Base-by-base conservation (phyloP, 2,113 vertebrate genomes). In the Nothobranchius kuhntae region DNA sequence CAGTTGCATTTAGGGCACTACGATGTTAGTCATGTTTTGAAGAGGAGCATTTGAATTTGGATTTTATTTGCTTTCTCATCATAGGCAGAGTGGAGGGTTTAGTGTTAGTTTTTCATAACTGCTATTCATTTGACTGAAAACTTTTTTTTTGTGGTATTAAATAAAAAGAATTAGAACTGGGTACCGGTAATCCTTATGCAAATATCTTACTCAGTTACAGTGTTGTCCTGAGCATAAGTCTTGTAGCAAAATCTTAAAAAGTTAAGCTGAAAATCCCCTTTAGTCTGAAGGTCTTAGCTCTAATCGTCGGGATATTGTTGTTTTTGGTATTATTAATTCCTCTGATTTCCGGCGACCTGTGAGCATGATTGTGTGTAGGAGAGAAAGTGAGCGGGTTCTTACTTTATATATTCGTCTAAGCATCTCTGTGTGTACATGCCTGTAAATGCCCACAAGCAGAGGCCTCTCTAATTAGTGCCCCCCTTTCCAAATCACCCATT, bases 211-310 rank as follows among this genome's bases (percentile, higher is more conserved):
- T 94, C 91, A 91, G 89, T 93, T 93, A 93, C 77, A 86, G 78
- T 84, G 82, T 85, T 83, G 87, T 90, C 89, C 85, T 87, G 77
- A 91, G 82, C 87, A 89, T 85, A 91, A 91, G 92, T 92, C 91
- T 87, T 88, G 89, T 89, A 88, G 87, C 86, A 77, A 90, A 91
- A 93, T 93, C 92, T 93, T 92, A 82, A 93, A 93, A 92, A 92
- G 89, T 92, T 92, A 92, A 94, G 89, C 93, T 91, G 72, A 80
- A 94, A 94, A 94, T 93, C 93, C 93, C 91, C 91, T 93, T 93
- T 92, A 85, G 86, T 86, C 78, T 78, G 86, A 89, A 88, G 87
- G 85, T 85, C 87, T 82, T 71, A 38, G 75, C 88, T 86, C 77
- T 92, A 91, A 92, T 91, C 89, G 26, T 84, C 70, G 86, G 89